Percentiles rank a stretch among this genome's conserved stretches.
Conservation (phyloP, 2,113 vertebrate genomes). For the Ploceus nigricollis region DNA sequence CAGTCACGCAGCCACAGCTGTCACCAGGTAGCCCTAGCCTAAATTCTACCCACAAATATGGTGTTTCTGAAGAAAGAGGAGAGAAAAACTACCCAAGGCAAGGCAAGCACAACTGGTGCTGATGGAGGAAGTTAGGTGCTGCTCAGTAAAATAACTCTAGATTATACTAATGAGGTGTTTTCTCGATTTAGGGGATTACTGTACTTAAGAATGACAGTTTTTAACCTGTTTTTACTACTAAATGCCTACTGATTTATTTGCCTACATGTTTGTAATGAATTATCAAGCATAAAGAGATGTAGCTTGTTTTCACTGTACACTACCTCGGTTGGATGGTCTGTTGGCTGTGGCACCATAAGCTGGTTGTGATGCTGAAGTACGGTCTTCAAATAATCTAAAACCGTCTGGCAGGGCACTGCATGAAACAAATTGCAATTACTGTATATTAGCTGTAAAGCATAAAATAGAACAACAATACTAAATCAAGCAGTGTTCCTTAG, state of each 20-base stretch:
- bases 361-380: constrained; percentile 96
- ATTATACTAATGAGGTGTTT: not conserved
- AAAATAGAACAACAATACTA: not conserved
- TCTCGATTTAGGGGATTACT: not conserved
- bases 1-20: not conserved
- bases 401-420: constrained; percentile 94
- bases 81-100: not conserved
- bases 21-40: not conserved
- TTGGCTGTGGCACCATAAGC: constrained; percentile 80
- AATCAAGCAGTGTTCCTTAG: constrained; percentile 18
- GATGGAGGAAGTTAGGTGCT: not conserved
- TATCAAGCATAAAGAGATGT: not conserved
- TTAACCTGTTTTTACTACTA: not conserved
- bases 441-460: not conserved
- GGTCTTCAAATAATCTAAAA: constrained; percentile 93
- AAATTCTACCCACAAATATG: not conserved
- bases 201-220: not conserved
- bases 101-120: not conserved
- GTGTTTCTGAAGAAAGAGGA: not conserved
- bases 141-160: not conserved
- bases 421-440: constrained; percentile 35
- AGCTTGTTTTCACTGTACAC: not conserved
- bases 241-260: not conserved
- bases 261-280: not conserved
- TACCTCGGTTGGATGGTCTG: constrained; percentile 94